A percentile compares a stretch with the other conserved stretches of the same genome.
Evolutionary conservation across 1,140 invertebrate genomes (phyloP).

Genomic region (Physella acuta): DNA sequence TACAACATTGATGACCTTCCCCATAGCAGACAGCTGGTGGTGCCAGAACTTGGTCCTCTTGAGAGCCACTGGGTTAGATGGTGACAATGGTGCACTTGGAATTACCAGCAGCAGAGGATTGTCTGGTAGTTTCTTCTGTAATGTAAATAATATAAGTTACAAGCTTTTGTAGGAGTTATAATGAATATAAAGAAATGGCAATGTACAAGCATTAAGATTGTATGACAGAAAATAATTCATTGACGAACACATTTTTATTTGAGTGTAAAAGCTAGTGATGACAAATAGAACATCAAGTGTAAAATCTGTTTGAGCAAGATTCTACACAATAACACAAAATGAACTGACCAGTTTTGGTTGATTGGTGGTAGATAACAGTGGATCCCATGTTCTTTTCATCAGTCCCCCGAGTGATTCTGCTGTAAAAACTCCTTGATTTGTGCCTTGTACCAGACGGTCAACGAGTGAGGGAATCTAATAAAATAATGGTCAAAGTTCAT

Average conservation of each 20-base stretch:
- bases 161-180: too few species aligned
- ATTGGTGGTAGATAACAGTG: conserved; percentile 64
- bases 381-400: conserved; percentile 79
- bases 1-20: conserved; percentile 66
- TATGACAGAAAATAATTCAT: too few species aligned
- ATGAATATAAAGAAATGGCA: too few species aligned
- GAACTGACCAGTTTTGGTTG: conserved; percentile 67
- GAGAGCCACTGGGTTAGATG: conserved; percentile 54
- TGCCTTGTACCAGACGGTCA: conserved; percentile 72
- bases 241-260: too few species aligned
- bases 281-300: too few species aligned
- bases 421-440: conserved; percentile 49
- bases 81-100: conserved; percentile 65
- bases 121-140: conserved; percentile 71
- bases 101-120: conserved; percentile 74
- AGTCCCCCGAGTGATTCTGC: conserved; percentile 68
- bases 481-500: background rate
- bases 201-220: too few species aligned
- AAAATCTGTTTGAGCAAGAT: too few species aligned
- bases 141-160: too few species aligned
- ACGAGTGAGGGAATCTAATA: conserved; percentile 70
- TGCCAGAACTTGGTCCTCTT: conserved; percentile 73
- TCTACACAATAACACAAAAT: too few species aligned
- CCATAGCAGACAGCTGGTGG: conserved; percentile 69
- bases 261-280: too few species aligned